Percentiles rank a stretch among this genome's conserved stretches.
phyloP scores from a whole-genome alignment of 2,888 invertebrate species.

The Pseudococcus longispinus region DNA sequence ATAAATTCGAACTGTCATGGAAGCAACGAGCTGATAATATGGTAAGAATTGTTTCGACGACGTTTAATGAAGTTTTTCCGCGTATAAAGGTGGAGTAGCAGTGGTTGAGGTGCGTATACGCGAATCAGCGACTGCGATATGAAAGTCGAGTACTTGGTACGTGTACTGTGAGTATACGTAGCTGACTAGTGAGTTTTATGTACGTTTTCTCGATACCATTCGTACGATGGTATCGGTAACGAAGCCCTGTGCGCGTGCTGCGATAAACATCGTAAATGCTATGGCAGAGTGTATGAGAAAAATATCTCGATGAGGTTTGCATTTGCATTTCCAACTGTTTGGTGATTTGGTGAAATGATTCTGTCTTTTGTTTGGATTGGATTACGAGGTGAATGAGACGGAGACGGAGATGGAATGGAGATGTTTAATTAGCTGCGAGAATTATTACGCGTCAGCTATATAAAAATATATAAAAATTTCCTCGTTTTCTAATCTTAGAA shows the following conservation, averaged over 20 bases:
- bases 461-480: background rate
- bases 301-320: background rate
- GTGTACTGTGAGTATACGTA: background rate
- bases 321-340: background rate
- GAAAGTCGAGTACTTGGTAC: background rate
- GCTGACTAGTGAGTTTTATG: too few relatives aligned
- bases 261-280: background rate
- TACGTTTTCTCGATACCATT: background rate
- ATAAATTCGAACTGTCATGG: slow-evolving; percentile 45
- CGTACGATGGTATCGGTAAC: background rate
- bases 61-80: slow-evolving; percentile 38
- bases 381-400: background rate
- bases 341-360: background rate
- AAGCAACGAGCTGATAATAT: slow-evolving; percentile 42
- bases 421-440: slow-evolving; percentile 30
- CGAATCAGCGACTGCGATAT: background rate
- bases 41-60: slow-evolving; percentile 38
- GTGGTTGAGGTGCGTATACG: background rate
- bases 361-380: background rate
- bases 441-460: background rate
- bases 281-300: background rate
- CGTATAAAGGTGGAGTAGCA: background rate
- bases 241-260: background rate
- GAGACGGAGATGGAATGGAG: background rate
- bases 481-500: background rate